A percentile compares a stretch with the other conserved stretches of the same genome.
Evolutionary conservation across 2,113 vertebrate species (phyloP).

Genomic region (Pelvicachromis taeniatus): DNA sequence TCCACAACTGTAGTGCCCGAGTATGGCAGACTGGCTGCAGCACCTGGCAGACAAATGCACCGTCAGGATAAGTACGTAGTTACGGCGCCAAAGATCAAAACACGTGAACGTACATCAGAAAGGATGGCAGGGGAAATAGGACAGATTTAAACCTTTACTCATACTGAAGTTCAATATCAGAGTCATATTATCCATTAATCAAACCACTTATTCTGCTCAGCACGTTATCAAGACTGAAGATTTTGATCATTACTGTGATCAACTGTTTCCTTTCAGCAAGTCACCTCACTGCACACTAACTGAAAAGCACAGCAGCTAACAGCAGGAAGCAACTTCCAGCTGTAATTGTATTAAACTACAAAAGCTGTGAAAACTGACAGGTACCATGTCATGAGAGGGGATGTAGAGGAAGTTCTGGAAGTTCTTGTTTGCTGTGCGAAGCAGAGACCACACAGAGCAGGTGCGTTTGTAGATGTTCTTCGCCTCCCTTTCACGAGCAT

Average conservation of each 20-base stretch:
- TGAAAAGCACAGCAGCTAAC: neutral
- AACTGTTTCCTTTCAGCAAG: neutral
- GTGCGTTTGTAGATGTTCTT: conserved; percentile 91
- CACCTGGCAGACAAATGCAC: conserved; percentile 73
- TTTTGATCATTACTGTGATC: neutral
- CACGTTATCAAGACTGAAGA: neutral
- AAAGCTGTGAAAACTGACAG: neutral
- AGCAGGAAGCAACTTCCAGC: neutral
- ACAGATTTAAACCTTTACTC: neutral
- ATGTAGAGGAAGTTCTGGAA: conserved; percentile 98
- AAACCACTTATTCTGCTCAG: neutral
- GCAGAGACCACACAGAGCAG: conserved; percentile 95
- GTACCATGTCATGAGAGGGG: conserved; percentile 88
- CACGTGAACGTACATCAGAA: neutral
- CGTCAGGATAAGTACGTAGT: neutral
- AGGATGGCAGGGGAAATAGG: neutral
- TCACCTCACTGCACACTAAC: neutral
- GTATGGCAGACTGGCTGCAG: conserved; percentile 97
- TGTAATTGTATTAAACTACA: neutral
- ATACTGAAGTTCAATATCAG: neutral
- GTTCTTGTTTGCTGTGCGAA: conserved; percentile 94
- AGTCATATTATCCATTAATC: neutral
- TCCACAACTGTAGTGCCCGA: conserved; percentile 93
- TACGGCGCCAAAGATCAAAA: neutral
- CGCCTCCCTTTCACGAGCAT: conserved; percentile 86